phyloP scores from a whole-genome alignment of 2,888 invertebrate species.

The Dryobotodes eremita region DNA sequence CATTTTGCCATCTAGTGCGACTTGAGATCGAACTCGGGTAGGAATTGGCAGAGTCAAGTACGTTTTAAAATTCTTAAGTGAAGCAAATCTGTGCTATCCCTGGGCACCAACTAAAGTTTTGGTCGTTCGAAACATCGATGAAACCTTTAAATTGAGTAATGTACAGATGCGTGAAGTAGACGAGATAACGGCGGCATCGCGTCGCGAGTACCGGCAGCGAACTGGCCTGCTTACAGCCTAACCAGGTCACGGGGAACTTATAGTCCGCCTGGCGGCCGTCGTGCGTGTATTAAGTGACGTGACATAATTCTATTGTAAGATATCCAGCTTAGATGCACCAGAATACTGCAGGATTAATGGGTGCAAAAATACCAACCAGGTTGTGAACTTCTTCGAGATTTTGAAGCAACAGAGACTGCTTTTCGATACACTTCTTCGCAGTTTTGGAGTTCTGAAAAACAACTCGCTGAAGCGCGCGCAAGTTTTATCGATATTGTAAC shows the following conservation, averaged over 20 bases:
- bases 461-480: slow-evolving; percentile 17
- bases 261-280: slow-evolving; percentile 65
- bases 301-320: slow-evolving; percentile 76
- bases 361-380: neutral
- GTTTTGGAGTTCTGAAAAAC: neutral
- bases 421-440: neutral
- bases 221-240: slow-evolving; percentile 75
- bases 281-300: slow-evolving; percentile 75
- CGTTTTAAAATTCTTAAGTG: neutral
- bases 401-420: neutral
- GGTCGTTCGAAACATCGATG: slow-evolving; percentile 2
- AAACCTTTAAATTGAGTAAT: slow-evolving; percentile 14
- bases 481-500: slow-evolving; percentile 11
- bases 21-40: neutral
- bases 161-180: slow-evolving; percentile 67
- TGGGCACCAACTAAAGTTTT: neutral
- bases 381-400: neutral
- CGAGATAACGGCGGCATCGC: slow-evolving; percentile 74
- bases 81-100: neutral
- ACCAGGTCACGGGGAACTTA: slow-evolving; percentile 79
- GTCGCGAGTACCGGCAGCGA: slow-evolving; percentile 62
- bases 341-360: neutral
- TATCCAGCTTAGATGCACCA: slow-evolving; percentile 63
- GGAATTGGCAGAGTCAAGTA: neutral
- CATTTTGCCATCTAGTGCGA: neutral